These are phyloP conservation scores for Ochropleura leucogaster DNA, from an alignment of 2,888 invertebrate species.

Conservation along the genomic window DNA sequence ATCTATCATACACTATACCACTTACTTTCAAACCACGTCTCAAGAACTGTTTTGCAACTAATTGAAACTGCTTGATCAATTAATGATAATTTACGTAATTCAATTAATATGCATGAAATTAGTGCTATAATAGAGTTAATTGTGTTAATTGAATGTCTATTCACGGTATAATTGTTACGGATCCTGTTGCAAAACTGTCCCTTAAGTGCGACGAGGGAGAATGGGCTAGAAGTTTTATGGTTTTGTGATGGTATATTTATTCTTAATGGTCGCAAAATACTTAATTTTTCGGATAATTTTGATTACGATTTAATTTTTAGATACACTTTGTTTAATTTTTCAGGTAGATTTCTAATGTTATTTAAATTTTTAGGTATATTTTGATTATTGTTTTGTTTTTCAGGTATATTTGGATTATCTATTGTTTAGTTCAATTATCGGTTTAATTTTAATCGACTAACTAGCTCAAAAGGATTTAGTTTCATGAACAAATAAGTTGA, in stretches of 20 bases:
- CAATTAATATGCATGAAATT: conserved; percentile 44
- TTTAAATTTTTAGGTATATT: too few relatives aligned
- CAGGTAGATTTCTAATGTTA: too few relatives aligned
- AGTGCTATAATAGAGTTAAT: conserved; percentile 14
- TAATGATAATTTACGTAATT: conserved; percentile 37
- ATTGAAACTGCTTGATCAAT: conserved; percentile 41
- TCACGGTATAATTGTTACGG: conserved; percentile 29
- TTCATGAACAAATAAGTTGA: too few relatives aligned
- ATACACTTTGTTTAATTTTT: too few relatives aligned
- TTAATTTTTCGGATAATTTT: neutral
- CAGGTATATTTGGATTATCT: too few relatives aligned
- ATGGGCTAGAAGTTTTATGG: conserved; percentile 11
- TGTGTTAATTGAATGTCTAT: conserved; percentile 42
- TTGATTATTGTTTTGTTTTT: too few relatives aligned
- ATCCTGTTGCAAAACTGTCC: conserved; percentile 22
- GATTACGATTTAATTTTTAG: too few relatives aligned
- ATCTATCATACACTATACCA: neutral
- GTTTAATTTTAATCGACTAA: too few relatives aligned
- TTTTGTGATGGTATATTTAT: conserved; percentile 11
- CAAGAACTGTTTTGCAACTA: conserved; percentile 7
- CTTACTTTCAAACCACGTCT: neutral
- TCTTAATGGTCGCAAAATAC: neutral
- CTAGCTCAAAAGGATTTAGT: too few relatives aligned
- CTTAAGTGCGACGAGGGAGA: conserved; percentile 1
- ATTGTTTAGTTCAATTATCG: too few relatives aligned